Percentiles rank a stretch among this genome's conserved stretches.
Conservation (phyloP, 2,113 vertebrate species). For the Furnarius figulus region DNA sequence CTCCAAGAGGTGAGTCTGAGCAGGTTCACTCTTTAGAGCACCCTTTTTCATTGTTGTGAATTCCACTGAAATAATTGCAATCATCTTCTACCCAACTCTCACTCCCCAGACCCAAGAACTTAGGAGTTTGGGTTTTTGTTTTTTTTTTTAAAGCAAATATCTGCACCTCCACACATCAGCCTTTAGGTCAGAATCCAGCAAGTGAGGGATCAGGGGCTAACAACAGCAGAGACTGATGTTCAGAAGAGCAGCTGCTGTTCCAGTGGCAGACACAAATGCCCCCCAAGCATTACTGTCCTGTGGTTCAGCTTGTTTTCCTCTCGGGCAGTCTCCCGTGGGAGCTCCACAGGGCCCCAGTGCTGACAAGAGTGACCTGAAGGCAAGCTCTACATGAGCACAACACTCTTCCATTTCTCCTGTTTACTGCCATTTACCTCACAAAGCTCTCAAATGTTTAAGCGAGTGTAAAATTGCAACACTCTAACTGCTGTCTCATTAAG, state of each 20-base stretch:
- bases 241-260: not conserved
- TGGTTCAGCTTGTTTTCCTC: not conserved
- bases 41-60: not conserved
- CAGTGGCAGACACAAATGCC: not conserved
- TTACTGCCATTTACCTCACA: not conserved
- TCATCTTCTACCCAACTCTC: not conserved
- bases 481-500: not conserved
- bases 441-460: not conserved
- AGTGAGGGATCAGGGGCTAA: not conserved
- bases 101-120: not conserved
- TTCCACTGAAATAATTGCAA: not conserved
- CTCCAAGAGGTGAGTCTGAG: not conserved
- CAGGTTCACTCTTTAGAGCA: not conserved
- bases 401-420: not conserved
- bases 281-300: rapidly evolving
- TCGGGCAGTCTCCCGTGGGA: slow-evolving; percentile 51
- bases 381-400: not conserved
- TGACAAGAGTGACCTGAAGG: slow-evolving; percentile 42
- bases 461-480: not conserved
- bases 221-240: not conserved
- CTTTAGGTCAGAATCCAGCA: not conserved
- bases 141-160: not conserved
- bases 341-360: not conserved
- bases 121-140: too few species aligned
- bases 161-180: not conserved